Evolutionary conservation across 2,888 invertebrate species (phyloP), one percentile per base, ranked within the genome.

Genomic region (Chrysolina americana): DNA sequence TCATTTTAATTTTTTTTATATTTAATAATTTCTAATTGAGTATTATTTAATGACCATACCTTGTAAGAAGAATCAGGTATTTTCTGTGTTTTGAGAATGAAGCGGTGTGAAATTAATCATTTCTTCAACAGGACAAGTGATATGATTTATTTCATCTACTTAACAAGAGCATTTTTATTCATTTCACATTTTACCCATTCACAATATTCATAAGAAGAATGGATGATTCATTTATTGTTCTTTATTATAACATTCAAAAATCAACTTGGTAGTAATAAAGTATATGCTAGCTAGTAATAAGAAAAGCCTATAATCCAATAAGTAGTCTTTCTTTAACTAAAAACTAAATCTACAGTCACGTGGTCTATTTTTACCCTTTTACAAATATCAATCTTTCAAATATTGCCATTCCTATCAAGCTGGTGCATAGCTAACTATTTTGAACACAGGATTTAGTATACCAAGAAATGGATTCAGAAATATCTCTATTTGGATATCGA

Each of bases 71-170:
- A 9, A 10, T 17, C 17, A 9, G 17, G 9, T 2, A 2, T 53
- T 9, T 53, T 53, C 13, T 21, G 3, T 17, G 53, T 53, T 21
- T 11, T 21, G 19, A 53, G 21, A 53, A 44, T 4, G 1, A 44
- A 15, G 15, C 5, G 15, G 44, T 15, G 13, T 44, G 44, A 44
- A n/a, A 53, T 64, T 41, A 71, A 70, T 63, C 73, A 76, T 69
- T 68, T 72, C 73, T 70, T 89, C 87, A 90, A 89, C 87, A 89
- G 90, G 86, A 89, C 89, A 88, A 90, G 90, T 92, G 92, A 92
- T 92, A 92, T 92, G 91, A 91, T 89, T 88, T 87, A 87, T 87
- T 87, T 80, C 81, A 79, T 85, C 86, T 87, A 87, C 85, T 87
- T 87, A 89, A 89, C 88, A 87, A 88, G 87, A 87, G 87, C 87